Base-by-base conservation (phyloP, 2,888 invertebrate species). In the Pterobdella sp. region DNA sequence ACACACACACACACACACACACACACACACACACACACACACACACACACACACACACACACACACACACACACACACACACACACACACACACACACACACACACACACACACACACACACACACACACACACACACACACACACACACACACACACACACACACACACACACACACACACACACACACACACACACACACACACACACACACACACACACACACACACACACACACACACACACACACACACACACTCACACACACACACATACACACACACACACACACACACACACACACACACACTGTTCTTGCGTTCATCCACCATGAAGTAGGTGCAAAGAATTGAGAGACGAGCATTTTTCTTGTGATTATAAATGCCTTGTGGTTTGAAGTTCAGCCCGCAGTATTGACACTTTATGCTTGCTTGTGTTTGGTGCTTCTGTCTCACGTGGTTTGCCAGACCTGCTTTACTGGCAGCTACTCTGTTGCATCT, bases 221-320 rank as follows among this genome's bases (percentile, higher is more conserved):
- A 49, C 52, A 49, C n/a, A 49, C 52, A 49, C n/a, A 49, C 52
- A 49, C n/a, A 49, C 52, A 49, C n/a, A 49, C 31, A 63, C 63
- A 7, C 7, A 63, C 63, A 63, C 31, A 63, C n/a, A n/a, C 31
- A 63, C 63, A 63, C 7, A 63, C 63, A 14, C n/a, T 10, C n/a
- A 63, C 31, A n/a, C n/a, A n/a, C n/a, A 63, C 7, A n/a, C 7
- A 63, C 63, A 63, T 63, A 63, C n/a, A n/a, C 31, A n/a, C 63
- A 63, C 31, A 63, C 10, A 63, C 31, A 63, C 63, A 63, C 31
- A 14, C 63, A n/a, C 31, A n/a, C 63, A n/a, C 31, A n/a, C 63
- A n/a, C 31, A 63, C 10, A 63, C 31, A 63, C 63, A n/a, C n/a
- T n/a, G n/a, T n/a, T n/a, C n/a, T n/a, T n/a, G n/a, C n/a, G n/a